Conservation (phyloP, 1,140 invertebrate genomes). For the Cotesia vestalis region DNA sequence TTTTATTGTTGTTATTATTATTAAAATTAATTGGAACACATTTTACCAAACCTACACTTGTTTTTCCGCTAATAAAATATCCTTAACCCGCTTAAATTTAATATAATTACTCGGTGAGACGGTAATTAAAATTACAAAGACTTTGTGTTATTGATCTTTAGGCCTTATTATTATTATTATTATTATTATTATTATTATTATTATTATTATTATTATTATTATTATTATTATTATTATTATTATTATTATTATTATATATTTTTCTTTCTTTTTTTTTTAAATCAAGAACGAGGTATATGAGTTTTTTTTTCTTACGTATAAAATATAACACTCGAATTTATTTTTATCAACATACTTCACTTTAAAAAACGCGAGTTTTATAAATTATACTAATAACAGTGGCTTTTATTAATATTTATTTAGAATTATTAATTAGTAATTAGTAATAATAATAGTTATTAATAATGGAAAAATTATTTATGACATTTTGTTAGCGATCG, state of each 20-base stretch:
- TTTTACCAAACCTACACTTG: too few species aligned
- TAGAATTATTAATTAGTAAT: constrained; percentile 15
- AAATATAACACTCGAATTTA: constrained; percentile 45
- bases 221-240: too few species aligned
- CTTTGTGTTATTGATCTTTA: too few species aligned
- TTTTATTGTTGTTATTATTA: too few species aligned
- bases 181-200: not conserved
- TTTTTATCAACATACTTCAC: constrained; percentile 35
- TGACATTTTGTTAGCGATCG: constrained; percentile 90
- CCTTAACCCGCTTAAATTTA: too few species aligned
- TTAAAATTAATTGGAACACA: too few species aligned
- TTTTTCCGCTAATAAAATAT: too few species aligned
- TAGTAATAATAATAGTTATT: constrained; percentile 19
- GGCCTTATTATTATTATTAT: too few species aligned
- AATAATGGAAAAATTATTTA: constrained; percentile 55
- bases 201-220: not conserved
- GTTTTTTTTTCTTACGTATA: constrained; percentile 38
- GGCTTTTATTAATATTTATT: constrained; percentile 36
- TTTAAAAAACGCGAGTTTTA: constrained; percentile 30
- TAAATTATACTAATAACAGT: constrained; percentile 39
- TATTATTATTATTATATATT: not conserved
- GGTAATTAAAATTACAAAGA: constrained; percentile 14
- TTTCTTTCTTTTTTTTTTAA: not conserved
- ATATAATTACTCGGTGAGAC: not conserved
- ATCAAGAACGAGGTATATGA: constrained; percentile 10